Evolutionary conservation across 2,888 invertebrate genomes (phyloP).

Genomic region (Hirudinaria manillensis): DNA sequence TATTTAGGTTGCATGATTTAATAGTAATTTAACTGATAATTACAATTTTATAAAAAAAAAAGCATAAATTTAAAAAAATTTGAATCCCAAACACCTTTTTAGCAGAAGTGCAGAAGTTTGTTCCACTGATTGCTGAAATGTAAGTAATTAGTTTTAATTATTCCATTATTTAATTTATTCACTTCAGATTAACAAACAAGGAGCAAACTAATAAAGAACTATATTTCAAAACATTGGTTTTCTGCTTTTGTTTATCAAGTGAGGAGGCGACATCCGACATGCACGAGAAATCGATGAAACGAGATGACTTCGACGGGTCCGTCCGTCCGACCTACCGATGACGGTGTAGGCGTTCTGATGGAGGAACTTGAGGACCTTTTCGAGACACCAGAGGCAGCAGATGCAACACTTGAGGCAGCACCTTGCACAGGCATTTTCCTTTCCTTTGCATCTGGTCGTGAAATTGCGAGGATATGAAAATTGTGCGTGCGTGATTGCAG

Average conservation of each 20-base stretch:
- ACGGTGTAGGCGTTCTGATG: constrained; percentile 93
- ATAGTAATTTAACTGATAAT: background rate
- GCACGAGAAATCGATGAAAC: background rate
- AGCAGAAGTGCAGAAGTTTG: constrained; percentile 82
- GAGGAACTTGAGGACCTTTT: constrained; percentile 81
- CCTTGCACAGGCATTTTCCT: constrained; percentile 48
- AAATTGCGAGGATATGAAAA: background rate
- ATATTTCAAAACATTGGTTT: background rate
- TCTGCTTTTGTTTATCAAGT: background rate
- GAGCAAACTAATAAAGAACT: background rate
- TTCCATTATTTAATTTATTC: background rate
- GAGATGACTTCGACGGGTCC: too few species aligned
- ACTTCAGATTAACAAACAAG: background rate
- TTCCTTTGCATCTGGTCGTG: constrained; percentile 46
- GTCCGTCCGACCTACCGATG: constrained; percentile 63
- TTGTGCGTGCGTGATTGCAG: too few species aligned
- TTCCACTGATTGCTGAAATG: constrained; percentile 70
- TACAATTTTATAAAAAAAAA: background rate
- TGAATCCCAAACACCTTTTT: constrained; percentile 66
- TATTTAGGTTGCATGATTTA: too few species aligned
- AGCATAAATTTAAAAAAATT: background rate
- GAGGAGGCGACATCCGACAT: too few species aligned
- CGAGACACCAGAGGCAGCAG: constrained; percentile 83
- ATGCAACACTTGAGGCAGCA: constrained; percentile 62
- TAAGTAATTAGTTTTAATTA: background rate